Evolutionary conservation across 2,113 vertebrate species (phyloP).

Genomic region (Xenopus laevis): DNA sequence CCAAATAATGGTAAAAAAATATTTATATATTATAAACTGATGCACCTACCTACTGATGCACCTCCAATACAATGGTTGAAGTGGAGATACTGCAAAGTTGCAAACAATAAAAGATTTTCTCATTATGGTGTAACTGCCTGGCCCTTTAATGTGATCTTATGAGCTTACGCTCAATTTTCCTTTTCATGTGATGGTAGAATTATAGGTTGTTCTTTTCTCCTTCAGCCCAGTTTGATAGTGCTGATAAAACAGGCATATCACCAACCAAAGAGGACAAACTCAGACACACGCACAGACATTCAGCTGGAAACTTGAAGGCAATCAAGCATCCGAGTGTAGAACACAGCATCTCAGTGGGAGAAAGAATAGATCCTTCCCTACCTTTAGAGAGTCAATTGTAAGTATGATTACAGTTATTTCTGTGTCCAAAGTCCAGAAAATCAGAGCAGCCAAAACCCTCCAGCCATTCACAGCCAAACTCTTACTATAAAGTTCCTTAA

Average conservation of each 20-base stretch:
- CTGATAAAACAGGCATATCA: constrained; percentile 77
- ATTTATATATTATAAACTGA: no score
- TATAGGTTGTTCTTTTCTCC: constrained; percentile 43
- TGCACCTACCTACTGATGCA: no score
- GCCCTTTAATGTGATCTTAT: background rate
- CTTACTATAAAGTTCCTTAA: no score
- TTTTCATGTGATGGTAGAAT: background rate
- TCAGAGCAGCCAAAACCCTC: background rate
- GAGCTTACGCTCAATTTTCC: background rate
- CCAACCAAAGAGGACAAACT: constrained; percentile 83
- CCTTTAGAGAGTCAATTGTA: constrained; percentile 95
- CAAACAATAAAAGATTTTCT: no score
- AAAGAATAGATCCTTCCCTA: constrained; percentile 86
- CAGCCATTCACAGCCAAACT: no score
- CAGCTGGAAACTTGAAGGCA: constrained; percentile 79
- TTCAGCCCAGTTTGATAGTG: constrained; percentile 82
- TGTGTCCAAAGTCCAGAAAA: background rate
- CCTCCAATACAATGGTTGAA: no score
- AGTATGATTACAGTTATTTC: constrained; percentile 62
- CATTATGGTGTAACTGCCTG: no score
- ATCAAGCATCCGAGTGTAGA: constrained; percentile 76
- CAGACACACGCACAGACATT: constrained; percentile 75
- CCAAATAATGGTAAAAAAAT: no score
- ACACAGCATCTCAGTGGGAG: constrained; percentile 73
- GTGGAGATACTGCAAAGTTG: no score